Evolutionary conservation across 2,888 invertebrate species (phyloP), one percentile per base, ranked within the genome.

Genomic region (Plagiodera versicolora): DNA sequence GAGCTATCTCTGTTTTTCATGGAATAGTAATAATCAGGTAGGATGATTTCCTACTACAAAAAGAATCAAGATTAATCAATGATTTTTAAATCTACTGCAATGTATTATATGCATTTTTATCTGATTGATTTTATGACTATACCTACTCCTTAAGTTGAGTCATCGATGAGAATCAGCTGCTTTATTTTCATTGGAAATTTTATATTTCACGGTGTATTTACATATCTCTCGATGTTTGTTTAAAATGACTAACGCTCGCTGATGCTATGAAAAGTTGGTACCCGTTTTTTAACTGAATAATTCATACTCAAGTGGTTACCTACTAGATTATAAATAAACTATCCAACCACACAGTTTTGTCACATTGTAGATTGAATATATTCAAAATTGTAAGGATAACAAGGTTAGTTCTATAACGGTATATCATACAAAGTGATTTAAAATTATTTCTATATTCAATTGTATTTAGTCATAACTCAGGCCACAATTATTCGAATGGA

Each of bases 261-360:
- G 18, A 53, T 19, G 39, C 14, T n/a, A 10, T 11, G 10, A 32
- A 10, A 32, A 3, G 2, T 39, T 14, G 11, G 39, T 44, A 44
- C 53, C 44, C 24, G 53, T 28, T 44, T 39, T 52, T 11, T 49
- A 58, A 46, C 56, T 62, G 55, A 62, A 55, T 58, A 57, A 61
- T 61, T 61, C 55, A 58, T 51, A 52, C 47, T 56, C 47, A 46
- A 60, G 51, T 56, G 46, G 60, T 58, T 58, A 62, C 62, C 46
- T 58, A 62, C 54, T 50, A 24, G 50, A 58, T 59, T 64, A 64
- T 64, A 64, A 61, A 64, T 58, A 44, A 52, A 58, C 61, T 59
- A 61, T 64, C 52, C 49, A 60, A 56, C 58, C 48, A 32, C 58
- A 53, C 56, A 56, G 58, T 54, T 56, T 51, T 64, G 64, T 64